A percentile compares a stretch with the other conserved stretches of the same genome.
Conservation (phyloP, 2,113 vertebrate genomes). For the Phaetusa simplex region DNA sequence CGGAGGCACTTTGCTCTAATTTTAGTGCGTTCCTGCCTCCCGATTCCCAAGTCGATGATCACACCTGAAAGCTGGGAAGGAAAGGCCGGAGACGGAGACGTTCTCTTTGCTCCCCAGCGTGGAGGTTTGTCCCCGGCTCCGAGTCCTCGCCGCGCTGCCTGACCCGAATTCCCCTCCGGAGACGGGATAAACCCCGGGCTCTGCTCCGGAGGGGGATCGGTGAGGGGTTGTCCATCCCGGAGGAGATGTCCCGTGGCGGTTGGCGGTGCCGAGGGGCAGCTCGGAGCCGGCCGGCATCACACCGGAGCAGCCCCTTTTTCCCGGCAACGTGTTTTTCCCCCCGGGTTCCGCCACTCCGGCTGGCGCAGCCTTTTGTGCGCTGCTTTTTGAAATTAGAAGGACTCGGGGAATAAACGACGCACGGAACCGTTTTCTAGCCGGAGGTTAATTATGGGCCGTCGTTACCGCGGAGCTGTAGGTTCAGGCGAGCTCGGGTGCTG, state of each 20-base stretch:
- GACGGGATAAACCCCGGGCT: not conserved
- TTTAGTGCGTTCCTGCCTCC: not conserved
- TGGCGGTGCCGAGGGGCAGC: not conserved
- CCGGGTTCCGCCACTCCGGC: not conserved
- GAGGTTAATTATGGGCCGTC: not conserved
- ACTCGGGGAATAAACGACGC: fast-evolving
- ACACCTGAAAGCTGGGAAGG: not conserved
- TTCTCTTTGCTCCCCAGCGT: not conserved
- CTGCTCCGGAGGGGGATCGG: not conserved
- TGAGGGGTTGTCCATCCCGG: not conserved
- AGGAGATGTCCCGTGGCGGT: too few species aligned
- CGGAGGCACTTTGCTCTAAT: not conserved
- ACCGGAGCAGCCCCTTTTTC: not conserved
- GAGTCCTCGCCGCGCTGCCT: not conserved
- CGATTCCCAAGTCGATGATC: not conserved
- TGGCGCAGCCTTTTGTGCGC: not conserved
- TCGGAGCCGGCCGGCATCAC: not conserved
- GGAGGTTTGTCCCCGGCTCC: not conserved
- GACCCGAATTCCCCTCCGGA: not conserved
- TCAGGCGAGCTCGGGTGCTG: not conserved
- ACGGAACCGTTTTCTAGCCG: not conserved
- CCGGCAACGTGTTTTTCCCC: not conserved
- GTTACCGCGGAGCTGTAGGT: not conserved
- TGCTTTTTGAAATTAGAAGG: not conserved
- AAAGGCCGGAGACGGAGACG: not conserved